These are phyloP conservation scores for Enteromius mattozi DNA, from an alignment of 2,797 vertebrate species.

Conservation along the genomic window DNA sequence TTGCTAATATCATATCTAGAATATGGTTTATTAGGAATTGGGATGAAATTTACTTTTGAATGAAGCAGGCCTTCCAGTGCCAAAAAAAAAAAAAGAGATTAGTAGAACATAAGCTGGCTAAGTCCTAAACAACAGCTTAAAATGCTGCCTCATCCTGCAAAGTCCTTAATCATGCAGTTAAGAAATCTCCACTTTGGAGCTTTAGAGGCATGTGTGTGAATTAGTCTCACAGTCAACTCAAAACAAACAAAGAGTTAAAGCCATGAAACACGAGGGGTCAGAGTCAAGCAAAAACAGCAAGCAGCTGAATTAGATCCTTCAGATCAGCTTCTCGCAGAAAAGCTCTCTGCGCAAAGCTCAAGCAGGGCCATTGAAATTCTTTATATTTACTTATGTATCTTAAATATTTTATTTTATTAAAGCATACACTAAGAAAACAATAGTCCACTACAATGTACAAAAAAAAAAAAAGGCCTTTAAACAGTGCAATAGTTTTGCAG, in stretches of 20 bases:
- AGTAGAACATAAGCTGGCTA: constrained; percentile 46
- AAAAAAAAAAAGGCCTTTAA: background rate
- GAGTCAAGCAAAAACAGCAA: constrained; percentile 56
- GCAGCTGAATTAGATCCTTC: constrained; percentile 3
- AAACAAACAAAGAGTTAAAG: constrained; percentile 63
- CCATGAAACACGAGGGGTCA: constrained; percentile 22
- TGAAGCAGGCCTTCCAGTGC: constrained; percentile 20
- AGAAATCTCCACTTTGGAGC: constrained; percentile 58
- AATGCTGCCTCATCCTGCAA: constrained; percentile 47
- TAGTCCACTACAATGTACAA: background rate
- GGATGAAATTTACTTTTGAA: constrained; percentile 78
- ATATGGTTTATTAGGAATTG: constrained; percentile 55
- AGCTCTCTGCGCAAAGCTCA: background rate
- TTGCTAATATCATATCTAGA: background rate
- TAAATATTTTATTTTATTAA: background rate
- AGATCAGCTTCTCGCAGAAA: background rate
- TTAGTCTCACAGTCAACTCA: constrained; percentile 54
- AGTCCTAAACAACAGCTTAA: constrained; percentile 50
- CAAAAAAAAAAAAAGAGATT: constrained; percentile 42
- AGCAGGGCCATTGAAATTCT: background rate
- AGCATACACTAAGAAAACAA: background rate
- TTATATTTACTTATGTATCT: background rate
- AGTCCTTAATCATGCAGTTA: constrained; percentile 57
- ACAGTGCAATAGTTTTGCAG: background rate
- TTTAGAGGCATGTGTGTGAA: constrained; percentile 45